Conservation (phyloP, 2,888 invertebrate species). For the Drosophila flavopinicola region DNA sequence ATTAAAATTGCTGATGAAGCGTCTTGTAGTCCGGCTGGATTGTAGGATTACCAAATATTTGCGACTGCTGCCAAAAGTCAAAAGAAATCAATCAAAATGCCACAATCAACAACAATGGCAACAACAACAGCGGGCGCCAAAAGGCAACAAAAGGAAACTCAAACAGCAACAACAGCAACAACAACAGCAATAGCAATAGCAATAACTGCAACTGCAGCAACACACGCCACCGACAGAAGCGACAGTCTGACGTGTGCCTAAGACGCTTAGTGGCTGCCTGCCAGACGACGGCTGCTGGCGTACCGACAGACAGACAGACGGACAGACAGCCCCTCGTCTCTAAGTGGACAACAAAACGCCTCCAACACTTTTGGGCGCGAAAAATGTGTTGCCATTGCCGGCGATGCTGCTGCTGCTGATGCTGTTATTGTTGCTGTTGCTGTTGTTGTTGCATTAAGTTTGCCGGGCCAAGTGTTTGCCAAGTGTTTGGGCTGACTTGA, state of each 20-base stretch:
- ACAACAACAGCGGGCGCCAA: slow-evolving; percentile 34
- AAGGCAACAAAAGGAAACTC: slow-evolving; percentile 58
- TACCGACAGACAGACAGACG: slow-evolving; percentile 18
- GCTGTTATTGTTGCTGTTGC: slow-evolving; percentile 13
- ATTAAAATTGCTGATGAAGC: slow-evolving; percentile 78
- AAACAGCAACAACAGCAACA: slow-evolving; percentile 24
- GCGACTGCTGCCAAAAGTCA: slow-evolving; percentile 76
- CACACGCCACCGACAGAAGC: slow-evolving; percentile 71
- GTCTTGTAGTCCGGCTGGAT: slow-evolving; percentile 59
- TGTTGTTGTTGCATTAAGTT: slow-evolving; percentile 39
- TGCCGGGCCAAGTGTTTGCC: slow-evolving; percentile 61
- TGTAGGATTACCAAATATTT: slow-evolving; percentile 76
- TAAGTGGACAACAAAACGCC: slow-evolving; percentile 79
- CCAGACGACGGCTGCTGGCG: slow-evolving; percentile 40
- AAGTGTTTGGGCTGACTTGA: slow-evolving; percentile 39
- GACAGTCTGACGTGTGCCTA: slow-evolving; percentile 78
- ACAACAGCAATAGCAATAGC: slow-evolving; percentile 1
- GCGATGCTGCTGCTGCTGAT: slow-evolving; percentile 20
- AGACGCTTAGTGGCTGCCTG: slow-evolving; percentile 73
- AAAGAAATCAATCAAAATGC: slow-evolving; percentile 78
- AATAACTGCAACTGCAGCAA: slow-evolving; percentile 37
- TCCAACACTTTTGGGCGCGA: slow-evolving; percentile 78
- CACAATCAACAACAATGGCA: slow-evolving; percentile 68
- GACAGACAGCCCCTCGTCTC: slow-evolving; percentile 71
- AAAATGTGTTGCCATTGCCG: slow-evolving; percentile 75